Evolutionary conservation across 2,888 invertebrate genomes (phyloP).

Genomic region (Tenthredo scrophulariae): DNA sequence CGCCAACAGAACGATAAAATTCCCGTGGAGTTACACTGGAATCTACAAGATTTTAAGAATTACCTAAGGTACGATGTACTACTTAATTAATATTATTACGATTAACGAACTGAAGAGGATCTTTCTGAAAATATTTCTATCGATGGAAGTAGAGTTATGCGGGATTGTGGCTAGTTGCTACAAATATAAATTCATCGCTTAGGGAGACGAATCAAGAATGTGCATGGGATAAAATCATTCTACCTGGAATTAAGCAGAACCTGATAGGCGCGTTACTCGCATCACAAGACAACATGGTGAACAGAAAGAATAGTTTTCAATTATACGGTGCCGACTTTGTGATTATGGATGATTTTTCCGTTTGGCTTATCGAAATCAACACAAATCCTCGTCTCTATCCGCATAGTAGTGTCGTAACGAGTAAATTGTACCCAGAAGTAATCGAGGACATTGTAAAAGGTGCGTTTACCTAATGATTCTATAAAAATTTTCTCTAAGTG

Average conservation of each 20-base stretch:
- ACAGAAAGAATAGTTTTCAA: constrained; percentile 79
- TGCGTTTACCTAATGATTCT: constrained; percentile 60
- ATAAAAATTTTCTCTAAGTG: not conserved
- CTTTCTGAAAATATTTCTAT: not conserved
- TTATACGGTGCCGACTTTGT: constrained; percentile 83
- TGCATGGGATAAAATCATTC: constrained; percentile 79
- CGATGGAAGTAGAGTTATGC: not conserved
- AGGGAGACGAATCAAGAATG: constrained; percentile 69
- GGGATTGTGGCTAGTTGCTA: not conserved
- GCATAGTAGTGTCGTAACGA: constrained; percentile 79
- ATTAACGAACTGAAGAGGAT: not conserved
- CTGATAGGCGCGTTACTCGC: constrained; percentile 79
- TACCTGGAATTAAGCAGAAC: constrained; percentile 71
- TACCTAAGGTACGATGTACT: constrained; percentile 7
- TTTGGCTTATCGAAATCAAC: constrained; percentile 82
- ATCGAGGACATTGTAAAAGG: constrained; percentile 82
- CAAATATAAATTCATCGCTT: not conserved
- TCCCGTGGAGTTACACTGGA: constrained; percentile 35
- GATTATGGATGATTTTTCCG: constrained; percentile 79
- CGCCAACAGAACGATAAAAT: not conserved
- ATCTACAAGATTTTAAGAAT: constrained; percentile 30
- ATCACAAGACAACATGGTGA: constrained; percentile 76
- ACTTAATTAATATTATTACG: not conserved
- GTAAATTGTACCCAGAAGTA: constrained; percentile 79
- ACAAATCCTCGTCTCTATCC: constrained; percentile 81